phyloP scores from a whole-genome alignment of 2,797 vertebrate species.

The Chiloscyllium punctatum region DNA sequence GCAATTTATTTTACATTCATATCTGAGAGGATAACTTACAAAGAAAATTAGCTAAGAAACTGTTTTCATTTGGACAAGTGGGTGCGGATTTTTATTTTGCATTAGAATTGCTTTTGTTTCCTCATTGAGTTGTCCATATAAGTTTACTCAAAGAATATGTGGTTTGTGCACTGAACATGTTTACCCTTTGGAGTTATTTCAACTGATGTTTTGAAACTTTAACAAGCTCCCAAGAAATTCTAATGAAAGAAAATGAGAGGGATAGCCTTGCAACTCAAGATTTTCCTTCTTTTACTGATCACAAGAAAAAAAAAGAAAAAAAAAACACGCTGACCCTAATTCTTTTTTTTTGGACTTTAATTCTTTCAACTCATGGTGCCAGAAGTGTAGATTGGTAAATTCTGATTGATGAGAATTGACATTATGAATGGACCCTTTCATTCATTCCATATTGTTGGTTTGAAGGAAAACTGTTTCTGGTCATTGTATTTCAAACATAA shows the following conservation, averaged over 20 bases:
- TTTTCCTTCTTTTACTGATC: too few relatives aligned
- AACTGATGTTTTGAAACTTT: too few relatives aligned
- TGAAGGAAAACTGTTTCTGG: constrained; percentile 7
- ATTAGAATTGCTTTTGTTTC: background rate
- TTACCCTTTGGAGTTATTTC: too few relatives aligned
- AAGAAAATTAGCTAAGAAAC: background rate
- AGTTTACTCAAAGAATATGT: background rate
- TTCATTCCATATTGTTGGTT: background rate
- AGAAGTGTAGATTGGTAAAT: constrained; percentile 1
- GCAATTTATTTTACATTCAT: background rate
- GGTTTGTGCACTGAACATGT: background rate
- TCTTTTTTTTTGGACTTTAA: background rate
- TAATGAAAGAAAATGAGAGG: too few relatives aligned
- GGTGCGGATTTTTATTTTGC: background rate
- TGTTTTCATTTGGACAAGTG: background rate
- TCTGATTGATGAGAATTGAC: constrained; percentile 17
- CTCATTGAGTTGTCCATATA: background rate
- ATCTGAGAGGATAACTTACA: background rate
- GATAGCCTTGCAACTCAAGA: too few relatives aligned
- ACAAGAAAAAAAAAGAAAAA: too few relatives aligned
- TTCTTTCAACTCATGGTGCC: constrained; percentile 9
- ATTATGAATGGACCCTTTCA: background rate
- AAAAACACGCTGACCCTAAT: background rate
- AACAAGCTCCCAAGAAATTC: too few relatives aligned
- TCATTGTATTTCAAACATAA: background rate